Conservation (phyloP, 2,888 invertebrate species). For the Unio pictorum region DNA sequence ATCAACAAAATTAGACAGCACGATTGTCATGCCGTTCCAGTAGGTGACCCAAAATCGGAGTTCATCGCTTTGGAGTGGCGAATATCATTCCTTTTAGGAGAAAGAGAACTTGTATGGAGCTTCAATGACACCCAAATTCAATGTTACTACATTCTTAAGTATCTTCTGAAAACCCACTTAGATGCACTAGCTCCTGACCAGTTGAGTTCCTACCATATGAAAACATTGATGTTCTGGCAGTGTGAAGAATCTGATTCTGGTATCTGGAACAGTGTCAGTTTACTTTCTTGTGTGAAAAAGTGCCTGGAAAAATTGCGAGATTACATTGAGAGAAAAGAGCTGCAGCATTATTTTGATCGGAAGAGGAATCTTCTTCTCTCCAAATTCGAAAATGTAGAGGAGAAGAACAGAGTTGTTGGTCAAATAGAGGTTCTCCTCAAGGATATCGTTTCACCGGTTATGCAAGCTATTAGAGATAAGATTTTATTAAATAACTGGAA, state of each 20-base stretch:
- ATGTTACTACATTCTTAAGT: conserved; percentile 11
- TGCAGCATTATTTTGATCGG: conserved; percentile 11
- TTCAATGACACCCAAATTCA: conserved; percentile 17
- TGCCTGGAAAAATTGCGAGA: conserved; percentile 4
- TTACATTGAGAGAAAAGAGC: background rate
- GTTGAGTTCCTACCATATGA: conserved; percentile 12
- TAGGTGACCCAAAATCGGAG: conserved; percentile 12
- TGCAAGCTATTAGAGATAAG: no score
- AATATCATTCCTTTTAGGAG: conserved; percentile 10
- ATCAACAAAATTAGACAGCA: conserved; percentile 4
- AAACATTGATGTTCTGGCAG: conserved; percentile 15
- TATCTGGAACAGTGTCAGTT: background rate
- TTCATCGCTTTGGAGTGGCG: conserved; percentile 8
- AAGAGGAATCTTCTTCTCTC: conserved; percentile 11
- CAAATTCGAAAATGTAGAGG: conserved; percentile 3
- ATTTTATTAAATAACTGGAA: no score
- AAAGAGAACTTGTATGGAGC: conserved; percentile 17
- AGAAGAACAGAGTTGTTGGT: background rate
- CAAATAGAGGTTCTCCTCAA: background rate
- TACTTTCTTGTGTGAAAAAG: conserved; percentile 1
- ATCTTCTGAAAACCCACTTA: conserved; percentile 2
- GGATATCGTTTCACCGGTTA: background rate
- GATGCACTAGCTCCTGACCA: conserved; percentile 6
- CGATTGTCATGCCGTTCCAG: conserved; percentile 11
- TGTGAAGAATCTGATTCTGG: conserved; percentile 7